phyloP scores from a whole-genome alignment of 2,113 vertebrate genomes.

The Cyrtonyx montezumae region DNA sequence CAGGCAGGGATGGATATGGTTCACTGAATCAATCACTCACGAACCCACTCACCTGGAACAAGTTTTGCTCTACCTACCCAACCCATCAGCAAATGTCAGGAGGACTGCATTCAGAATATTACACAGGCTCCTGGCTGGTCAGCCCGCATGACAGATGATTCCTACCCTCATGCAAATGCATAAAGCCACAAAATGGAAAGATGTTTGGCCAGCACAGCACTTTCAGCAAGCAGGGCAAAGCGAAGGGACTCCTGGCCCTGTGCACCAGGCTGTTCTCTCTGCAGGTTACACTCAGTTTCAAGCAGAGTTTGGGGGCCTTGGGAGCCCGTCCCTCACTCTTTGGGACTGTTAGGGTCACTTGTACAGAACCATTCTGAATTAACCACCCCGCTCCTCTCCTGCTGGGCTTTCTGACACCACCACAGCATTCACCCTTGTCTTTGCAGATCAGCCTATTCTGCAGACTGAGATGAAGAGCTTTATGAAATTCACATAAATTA shows the following conservation, averaged over 20 bases:
- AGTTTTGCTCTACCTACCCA: background rate
- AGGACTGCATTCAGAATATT: background rate
- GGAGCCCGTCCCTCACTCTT: background rate
- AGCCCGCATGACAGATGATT: background rate
- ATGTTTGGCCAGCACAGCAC: background rate
- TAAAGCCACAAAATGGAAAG: background rate
- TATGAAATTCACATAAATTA: conserved; percentile 54
- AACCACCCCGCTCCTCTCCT: background rate
- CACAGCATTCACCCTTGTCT: background rate
- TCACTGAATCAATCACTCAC: background rate
- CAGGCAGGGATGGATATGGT: background rate
- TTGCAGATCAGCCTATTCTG: conserved; percentile 31
- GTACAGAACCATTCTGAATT: conserved; percentile 1
- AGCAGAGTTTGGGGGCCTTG: background rate
- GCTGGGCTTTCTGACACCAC: conserved; percentile 14
- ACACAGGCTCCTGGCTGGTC: background rate
- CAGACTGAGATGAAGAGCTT: conserved; percentile 41
- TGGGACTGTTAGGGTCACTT: background rate
- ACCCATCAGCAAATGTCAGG: conserved; percentile 24
- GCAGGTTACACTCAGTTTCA: background rate
- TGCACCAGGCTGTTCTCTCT: background rate
- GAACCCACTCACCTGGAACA: conserved; percentile 21
- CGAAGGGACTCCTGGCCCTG: background rate
- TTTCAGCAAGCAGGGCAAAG: background rate
- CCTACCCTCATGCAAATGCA: background rate